Evolutionary conservation across 2,113 vertebrate species (phyloP), one percentile per base, ranked within the genome.

Genomic region (Grus americana): DNA sequence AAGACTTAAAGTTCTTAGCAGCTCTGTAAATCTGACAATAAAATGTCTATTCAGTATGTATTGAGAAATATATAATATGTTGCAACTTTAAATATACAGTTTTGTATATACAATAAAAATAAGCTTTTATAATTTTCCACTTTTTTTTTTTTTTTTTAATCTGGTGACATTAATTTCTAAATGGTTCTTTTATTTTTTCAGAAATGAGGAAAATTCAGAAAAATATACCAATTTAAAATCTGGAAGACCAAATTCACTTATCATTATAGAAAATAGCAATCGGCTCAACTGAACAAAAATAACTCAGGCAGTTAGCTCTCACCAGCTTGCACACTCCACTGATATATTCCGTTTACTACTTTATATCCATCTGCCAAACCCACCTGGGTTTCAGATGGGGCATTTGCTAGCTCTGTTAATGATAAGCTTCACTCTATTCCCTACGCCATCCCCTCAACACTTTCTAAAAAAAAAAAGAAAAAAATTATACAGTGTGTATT

Each of bases 321-420:
- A 93, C 96, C 98, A 98, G 98, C 97, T 95, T 98, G 98, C 96
- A 97, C 92, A 94, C 94, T 93, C 90, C 84, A 91, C 92, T 86
- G 97, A 96, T 97, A 92, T 82, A 96, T 92, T 93, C 85, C 49
- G 1, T 96, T 98, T 97, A 97, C 98, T 96, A 94, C 97, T 97
- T 96, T 79, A 55, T 72, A 85, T 94, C 98, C 98, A 98, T 98
- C 98, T 98, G 98, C 98, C 97, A 97, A 97, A 97, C 95, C 86
- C 97, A 98, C 98, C 98, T 98, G 98, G 94, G 95, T 96, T 97
- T 98, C 97, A 97, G 92, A 97, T 96, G 93, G 97, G 92, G 79
- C 92, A 97, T 98, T 97, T 97, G 91, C 97, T 96, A 55, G 90
- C 82, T 97, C 96, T 96, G 94, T 97, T 97, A 97, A 97, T 97